Conservation (phyloP, 2,888 invertebrate genomes). For the Camponotus fellah region DNA sequence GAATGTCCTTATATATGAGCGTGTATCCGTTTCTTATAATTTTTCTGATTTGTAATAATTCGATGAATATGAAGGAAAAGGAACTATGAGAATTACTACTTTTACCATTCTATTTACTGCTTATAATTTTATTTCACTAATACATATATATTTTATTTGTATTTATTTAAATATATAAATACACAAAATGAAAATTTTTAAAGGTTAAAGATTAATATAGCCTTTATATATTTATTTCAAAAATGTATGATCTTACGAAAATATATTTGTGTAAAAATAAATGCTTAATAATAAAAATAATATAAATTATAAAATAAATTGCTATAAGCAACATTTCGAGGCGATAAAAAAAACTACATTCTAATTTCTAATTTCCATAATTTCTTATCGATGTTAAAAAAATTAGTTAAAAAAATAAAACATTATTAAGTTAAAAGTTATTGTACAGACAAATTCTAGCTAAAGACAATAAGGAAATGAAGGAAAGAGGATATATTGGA, state of each 20-base stretch:
- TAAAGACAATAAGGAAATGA: not conserved
- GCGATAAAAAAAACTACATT: not conserved
- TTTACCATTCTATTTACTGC: not conserved
- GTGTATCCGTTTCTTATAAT: not conserved
- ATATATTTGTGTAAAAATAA: not conserved
- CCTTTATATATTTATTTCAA: not conserved
- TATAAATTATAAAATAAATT: too few species aligned
- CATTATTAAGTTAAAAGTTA: too few species aligned
- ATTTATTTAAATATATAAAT: conserved; percentile 8
- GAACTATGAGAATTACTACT: not conserved
- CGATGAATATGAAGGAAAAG: not conserved
- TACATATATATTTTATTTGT: not conserved
- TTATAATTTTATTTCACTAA: not conserved
- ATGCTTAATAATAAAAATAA: too few species aligned
- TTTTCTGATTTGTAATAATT: not conserved
- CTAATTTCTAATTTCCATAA: not conserved
- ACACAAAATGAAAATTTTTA: not conserved
- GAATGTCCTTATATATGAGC: not conserved
- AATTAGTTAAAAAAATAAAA: not conserved
- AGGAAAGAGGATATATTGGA: conserved; percentile 41
- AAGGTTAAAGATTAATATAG: not conserved
- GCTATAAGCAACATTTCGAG: not conserved
- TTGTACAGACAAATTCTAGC: not conserved
- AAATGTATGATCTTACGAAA: not conserved
- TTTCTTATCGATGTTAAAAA: not conserved